phyloP scores from a whole-genome alignment of 2,888 invertebrate genomes.

The Melanophora roralis region DNA sequence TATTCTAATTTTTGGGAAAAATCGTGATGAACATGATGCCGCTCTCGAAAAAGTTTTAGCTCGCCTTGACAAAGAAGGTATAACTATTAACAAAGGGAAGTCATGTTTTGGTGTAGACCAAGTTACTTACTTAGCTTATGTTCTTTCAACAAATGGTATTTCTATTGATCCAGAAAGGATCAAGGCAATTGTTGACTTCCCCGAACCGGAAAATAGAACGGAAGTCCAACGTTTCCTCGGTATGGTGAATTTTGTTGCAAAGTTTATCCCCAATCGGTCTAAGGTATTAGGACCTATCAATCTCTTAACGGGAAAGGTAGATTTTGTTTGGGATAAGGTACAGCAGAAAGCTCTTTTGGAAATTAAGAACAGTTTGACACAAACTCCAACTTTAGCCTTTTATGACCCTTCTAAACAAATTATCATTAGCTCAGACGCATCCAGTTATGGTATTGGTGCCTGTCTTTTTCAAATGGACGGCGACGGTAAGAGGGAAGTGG shows the following conservation, averaged over 20 bases:
- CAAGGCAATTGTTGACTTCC: conserved; percentile 22
- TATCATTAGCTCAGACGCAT: conserved; percentile 31
- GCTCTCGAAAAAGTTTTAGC: conserved; percentile 12
- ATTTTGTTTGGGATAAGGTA: conserved; percentile 29
- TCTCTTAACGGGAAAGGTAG: conserved; percentile 25
- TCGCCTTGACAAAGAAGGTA: conserved; percentile 23
- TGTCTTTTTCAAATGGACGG: conserved; percentile 16
- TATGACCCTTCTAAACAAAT: conserved; percentile 24
- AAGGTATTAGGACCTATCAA: conserved; percentile 28
- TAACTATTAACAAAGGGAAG: conserved; percentile 33
- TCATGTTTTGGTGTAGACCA: conserved; percentile 24
- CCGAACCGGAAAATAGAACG: conserved; percentile 15
- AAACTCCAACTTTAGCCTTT: conserved; percentile 18
- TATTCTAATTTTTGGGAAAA: conserved; percentile 28
- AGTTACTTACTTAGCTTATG: conserved; percentile 23
- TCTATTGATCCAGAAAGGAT: conserved; percentile 20
- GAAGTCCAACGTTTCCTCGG: conserved; percentile 24
- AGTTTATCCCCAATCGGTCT: conserved; percentile 15
- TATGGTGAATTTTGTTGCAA: conserved; percentile 39
- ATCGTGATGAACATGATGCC: conserved; percentile 9
- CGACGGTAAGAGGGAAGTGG: not conserved
- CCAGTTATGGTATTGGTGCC: conserved; percentile 32
- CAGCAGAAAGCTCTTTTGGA: too few species aligned
- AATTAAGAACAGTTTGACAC: conserved; percentile 7
- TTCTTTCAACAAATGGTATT: conserved; percentile 22